Percentiles rank a stretch among this genome's conserved stretches.
These are phyloP conservation scores for Eutrigla gurnardus DNA, from an alignment of 2,797 vertebrate genomes.

Conservation along the genomic window DNA sequence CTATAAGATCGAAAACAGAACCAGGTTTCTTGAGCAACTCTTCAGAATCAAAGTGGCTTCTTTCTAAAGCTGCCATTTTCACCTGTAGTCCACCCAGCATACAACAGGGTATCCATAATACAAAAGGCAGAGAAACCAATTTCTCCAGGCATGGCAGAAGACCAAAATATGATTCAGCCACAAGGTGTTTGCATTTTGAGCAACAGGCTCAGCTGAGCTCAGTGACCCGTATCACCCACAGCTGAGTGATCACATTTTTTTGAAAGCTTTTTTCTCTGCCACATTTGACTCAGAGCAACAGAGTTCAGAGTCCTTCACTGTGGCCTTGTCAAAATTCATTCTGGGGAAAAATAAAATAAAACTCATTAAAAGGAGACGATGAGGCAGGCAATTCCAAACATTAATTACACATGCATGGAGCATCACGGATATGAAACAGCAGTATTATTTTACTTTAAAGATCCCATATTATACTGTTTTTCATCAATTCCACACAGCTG, in stretches of 20 bases:
- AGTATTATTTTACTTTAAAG: slow-evolving; percentile 15
- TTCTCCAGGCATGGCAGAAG: not conserved
- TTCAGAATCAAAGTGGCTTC: not conserved
- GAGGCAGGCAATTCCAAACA: too few species aligned
- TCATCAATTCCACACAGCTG: too few species aligned
- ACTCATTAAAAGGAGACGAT: not conserved
- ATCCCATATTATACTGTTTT: too few species aligned
- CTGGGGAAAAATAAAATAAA: not conserved
- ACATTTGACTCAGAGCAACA: slow-evolving; percentile 17
- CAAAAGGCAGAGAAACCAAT: slow-evolving; percentile 27
- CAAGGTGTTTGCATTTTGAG: slow-evolving; percentile 33
- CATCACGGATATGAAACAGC: slow-evolving; percentile 8
- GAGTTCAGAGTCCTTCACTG: not conserved
- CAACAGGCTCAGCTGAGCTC: slow-evolving; percentile 19
- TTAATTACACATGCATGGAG: not conserved
- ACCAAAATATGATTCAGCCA: slow-evolving; percentile 8
- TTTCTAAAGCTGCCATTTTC: not conserved
- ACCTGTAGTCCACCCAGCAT: not conserved
- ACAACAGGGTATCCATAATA: slow-evolving; percentile 4
- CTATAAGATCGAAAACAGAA: not conserved
- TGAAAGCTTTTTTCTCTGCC: slow-evolving; percentile 14
- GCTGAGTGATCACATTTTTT: slow-evolving; percentile 23
- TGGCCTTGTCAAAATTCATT: slow-evolving; percentile 3
- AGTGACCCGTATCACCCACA: slow-evolving; percentile 29
- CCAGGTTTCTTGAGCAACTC: not conserved